Evolutionary conservation across 2,797 vertebrate genomes (phyloP), one percentile per base, ranked within the genome.

Genomic region (Gadopsis bispinosus): DNA sequence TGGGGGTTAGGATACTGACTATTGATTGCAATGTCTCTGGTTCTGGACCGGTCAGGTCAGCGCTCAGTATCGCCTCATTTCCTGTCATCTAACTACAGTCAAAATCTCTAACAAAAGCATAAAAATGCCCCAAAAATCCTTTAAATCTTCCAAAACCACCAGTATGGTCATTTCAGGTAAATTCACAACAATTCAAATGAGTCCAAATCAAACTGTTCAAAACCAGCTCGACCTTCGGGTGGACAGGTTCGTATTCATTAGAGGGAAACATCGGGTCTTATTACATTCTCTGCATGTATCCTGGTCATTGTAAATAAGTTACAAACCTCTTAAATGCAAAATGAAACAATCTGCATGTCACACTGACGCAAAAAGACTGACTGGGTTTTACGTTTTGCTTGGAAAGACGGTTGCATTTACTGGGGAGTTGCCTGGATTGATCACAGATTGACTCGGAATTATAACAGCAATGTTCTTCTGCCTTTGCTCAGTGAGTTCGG

Each of bases 181-280:
- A 33, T 68, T 61, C 37, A 50, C 16, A 12, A 41, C 41, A 77
- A 37, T 83, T 85, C 33, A 75, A 39, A 33, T 68, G 10, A 67
- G 48, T 58, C 48, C 26, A 54, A 29, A 61, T 77, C 54, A 66
- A 79, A 82, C 7, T 22, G 35, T 62, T 70, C 37, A 67, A 61
- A 71, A 86, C 22, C 35, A 67, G 5, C 2, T 8, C 75, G 82
- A 85, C 79, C 72, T 89, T 83, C 60, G 22, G 5, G 22, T 47
- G 69, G 45, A 65, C 64, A 61, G 56, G 10, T 33, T 54, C 74
- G 63, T 13, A 48, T 67, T 39, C 43, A 79, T 66, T 75, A 47
- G 31, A 69, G 45, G 48, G 37, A 70, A n/a, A 31, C 4, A 3
- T 69, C 64, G 64, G n/a, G n/a, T n/a, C n/a, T n/a, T n/a, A n/a